Conservation (phyloP, 2,797 vertebrate genomes). For the Zenarchopterus dispar region DNA sequence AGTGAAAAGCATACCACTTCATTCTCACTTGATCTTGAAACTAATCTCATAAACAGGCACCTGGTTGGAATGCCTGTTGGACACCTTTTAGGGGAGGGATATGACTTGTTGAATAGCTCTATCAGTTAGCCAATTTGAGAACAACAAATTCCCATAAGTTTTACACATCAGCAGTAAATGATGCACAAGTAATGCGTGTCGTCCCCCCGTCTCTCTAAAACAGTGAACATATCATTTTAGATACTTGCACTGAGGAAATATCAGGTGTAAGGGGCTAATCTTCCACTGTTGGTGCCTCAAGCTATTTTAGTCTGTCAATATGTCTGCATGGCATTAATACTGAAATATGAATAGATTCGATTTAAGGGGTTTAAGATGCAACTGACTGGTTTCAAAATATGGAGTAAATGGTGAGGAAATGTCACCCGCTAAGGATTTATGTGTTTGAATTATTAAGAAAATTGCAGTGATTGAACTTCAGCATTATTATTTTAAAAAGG, state of each 20-base stretch:
- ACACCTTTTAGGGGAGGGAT: too few relatives aligned
- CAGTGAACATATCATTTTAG: slow-evolving; percentile 34
- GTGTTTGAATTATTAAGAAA: background rate
- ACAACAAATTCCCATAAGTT: too few relatives aligned
- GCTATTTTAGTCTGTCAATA: slow-evolving; percentile 60
- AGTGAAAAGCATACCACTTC: too few relatives aligned
- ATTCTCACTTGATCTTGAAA: too few relatives aligned
- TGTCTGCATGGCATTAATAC: slow-evolving; percentile 44
- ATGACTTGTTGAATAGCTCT: too few relatives aligned
- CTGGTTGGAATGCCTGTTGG: too few relatives aligned
- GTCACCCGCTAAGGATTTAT: background rate
- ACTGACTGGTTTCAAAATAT: too few relatives aligned
- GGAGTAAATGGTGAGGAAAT: background rate
- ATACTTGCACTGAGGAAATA: slow-evolving; percentile 35
- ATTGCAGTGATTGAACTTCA: too few relatives aligned
- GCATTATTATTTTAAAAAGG: background rate
- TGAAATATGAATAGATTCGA: slow-evolving; percentile 41
- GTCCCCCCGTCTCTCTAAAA: background rate
- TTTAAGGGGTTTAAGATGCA: slow-evolving; percentile 26
- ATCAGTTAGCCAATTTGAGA: too few relatives aligned
- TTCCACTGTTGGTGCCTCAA: slow-evolving; percentile 42
- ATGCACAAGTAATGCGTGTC: too few relatives aligned
- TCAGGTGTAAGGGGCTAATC: slow-evolving; percentile 37
- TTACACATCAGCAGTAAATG: too few relatives aligned
- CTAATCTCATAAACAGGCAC: too few relatives aligned